Conservation (phyloP, 2,888 invertebrate genomes). For the Tenthredo distinguenda region DNA sequence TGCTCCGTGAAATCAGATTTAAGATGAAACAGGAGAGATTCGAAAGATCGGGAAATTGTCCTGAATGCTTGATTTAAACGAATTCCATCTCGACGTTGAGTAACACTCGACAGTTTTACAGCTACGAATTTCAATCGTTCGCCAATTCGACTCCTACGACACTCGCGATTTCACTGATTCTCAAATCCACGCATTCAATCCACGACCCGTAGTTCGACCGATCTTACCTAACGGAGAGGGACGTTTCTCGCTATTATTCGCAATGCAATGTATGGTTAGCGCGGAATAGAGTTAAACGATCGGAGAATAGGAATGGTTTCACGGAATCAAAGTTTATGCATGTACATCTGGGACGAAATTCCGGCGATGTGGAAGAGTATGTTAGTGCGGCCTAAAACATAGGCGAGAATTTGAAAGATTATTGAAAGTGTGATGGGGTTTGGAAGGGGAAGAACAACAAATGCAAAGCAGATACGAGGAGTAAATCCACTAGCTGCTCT, state of each 20-base stretch:
- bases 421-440: background rate
- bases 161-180: background rate
- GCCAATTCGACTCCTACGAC: background rate
- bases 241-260: background rate
- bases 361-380: background rate
- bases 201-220: background rate
- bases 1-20: conserved; percentile 8
- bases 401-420: conserved; percentile 14
- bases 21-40: background rate
- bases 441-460: conserved; percentile 14
- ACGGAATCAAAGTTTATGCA: background rate
- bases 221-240: background rate
- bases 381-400: conserved; percentile 3
- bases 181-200: background rate
- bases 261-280: background rate
- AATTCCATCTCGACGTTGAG: background rate
- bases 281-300: conserved; percentile 4
- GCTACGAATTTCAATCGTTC: background rate
- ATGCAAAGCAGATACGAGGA: conserved; percentile 43
- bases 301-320: background rate
- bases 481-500: conserved; percentile 41
- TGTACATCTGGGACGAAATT: background rate
- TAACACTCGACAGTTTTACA: background rate
- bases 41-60: background rate
- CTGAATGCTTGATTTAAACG: background rate